These are phyloP conservation scores for Urechis unicinctus DNA, from an alignment of 2,888 invertebrate genomes.

Conservation along the genomic window DNA sequence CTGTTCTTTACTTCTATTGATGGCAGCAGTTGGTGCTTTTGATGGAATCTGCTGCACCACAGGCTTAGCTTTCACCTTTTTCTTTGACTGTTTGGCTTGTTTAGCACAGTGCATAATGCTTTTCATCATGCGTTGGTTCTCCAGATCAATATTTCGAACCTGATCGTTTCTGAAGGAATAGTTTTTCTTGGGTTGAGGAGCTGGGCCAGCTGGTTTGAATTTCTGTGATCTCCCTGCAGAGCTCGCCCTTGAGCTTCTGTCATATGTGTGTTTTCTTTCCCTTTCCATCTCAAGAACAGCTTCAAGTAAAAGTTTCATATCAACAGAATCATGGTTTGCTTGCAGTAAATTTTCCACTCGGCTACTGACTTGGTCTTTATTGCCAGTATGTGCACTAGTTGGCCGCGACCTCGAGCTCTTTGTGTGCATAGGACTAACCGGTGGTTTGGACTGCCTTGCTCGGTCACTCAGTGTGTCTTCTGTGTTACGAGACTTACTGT, in stretches of 20 bases:
- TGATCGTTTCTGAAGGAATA: conserved; percentile 30
- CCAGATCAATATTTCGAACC: conserved; percentile 35
- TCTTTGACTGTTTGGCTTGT: conserved; percentile 2
- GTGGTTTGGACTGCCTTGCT: background rate
- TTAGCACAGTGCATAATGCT: conserved; percentile 29
- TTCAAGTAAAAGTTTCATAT: conserved; percentile 17
- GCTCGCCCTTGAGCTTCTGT: background rate
- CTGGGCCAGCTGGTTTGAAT: conserved; percentile 3
- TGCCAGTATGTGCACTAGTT: background rate
- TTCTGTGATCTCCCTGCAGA: background rate
- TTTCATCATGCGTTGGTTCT: conserved; percentile 39
- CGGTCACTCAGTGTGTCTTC: background rate
- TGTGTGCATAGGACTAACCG: conserved; percentile 3
- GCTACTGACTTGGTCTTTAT: background rate
- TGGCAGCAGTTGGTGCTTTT: conserved; percentile 44
- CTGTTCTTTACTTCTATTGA: conserved; percentile 54
- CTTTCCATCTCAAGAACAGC: conserved; percentile 19
- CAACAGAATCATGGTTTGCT: conserved; percentile 12
- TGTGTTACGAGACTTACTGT: background rate
- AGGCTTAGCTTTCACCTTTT: conserved; percentile 3
- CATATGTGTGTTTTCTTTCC: conserved; percentile 3
- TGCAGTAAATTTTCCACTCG: conserved; percentile 2
- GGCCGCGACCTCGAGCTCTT: background rate
- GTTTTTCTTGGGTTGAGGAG: conserved; percentile 11
- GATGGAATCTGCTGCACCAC: conserved; percentile 36